Percentiles rank a stretch among this genome's conserved stretches.
phyloP scores from a whole-genome alignment of 2,797 vertebrate species.

The Xiphorhynchus erythropygius region DNA sequence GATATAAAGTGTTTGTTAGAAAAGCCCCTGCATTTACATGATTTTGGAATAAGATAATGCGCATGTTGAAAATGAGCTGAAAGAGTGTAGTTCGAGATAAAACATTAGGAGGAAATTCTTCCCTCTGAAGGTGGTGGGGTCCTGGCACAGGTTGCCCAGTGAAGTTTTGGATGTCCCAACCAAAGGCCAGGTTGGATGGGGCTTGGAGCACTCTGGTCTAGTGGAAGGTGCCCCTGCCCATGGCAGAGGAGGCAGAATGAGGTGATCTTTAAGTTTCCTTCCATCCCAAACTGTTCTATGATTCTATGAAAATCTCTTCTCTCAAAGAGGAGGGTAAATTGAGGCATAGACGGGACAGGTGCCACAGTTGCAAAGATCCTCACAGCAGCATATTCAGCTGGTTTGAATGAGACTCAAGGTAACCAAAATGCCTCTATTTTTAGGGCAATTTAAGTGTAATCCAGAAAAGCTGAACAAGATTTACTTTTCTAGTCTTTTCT shows the following conservation, averaged over 20 bases:
- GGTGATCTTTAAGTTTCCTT: not conserved
- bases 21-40: accelerated
- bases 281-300: not conserved
- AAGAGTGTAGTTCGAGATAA: not conserved
- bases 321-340: not conserved
- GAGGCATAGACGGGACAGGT: not conserved
- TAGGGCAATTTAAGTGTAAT: not conserved
- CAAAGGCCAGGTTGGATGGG: accelerated
- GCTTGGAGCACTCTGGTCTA: accelerated
- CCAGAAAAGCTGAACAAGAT: not conserved
- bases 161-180: not conserved
- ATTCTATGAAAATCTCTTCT: not conserved
- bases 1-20: accelerated
- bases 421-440: not conserved
- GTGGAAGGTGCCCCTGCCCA: not conserved
- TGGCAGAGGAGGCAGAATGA: accelerated
- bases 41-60: not conserved
- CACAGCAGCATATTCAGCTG: not conserved
- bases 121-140: not conserved
- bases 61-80: not conserved
- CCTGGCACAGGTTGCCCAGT: not conserved
- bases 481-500: not conserved
- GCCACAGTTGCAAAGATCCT: not conserved
- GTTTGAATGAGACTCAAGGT: not conserved
- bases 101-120: not conserved